Conservation (phyloP, 2,797 vertebrate genomes). For the Dallia pectoralis region DNA sequence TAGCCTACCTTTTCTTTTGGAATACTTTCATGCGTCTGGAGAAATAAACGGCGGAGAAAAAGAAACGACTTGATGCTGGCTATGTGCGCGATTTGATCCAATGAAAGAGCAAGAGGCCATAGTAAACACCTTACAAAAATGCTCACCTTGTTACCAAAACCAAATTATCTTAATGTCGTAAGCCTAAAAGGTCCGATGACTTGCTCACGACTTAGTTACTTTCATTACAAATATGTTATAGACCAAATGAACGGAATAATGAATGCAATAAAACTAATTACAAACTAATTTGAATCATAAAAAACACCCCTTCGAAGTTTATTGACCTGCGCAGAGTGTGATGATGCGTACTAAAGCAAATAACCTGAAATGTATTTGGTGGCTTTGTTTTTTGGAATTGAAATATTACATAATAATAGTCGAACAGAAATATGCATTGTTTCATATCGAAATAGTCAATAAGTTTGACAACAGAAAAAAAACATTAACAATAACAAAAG, state of each 20-base stretch:
- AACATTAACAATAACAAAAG: slow-evolving; percentile 9
- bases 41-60: not conserved
- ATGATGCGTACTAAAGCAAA: slow-evolving; percentile 26
- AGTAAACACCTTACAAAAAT: slow-evolving; percentile 22
- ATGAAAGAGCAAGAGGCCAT: not conserved
- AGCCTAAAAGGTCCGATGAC: slow-evolving; percentile 82
- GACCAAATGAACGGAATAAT: slow-evolving; percentile 89
- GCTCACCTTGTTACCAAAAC: slow-evolving; percentile 73
- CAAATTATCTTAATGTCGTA: slow-evolving; percentile 78
- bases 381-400: not conserved
- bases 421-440: not conserved
- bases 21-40: not conserved
- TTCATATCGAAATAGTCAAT: not conserved
- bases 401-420: not conserved
- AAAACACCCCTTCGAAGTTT: slow-evolving; percentile 79
- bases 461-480: not conserved
- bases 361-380: not conserved
- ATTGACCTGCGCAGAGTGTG: slow-evolving; percentile 37
- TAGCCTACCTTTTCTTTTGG: not conserved
- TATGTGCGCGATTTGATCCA: slow-evolving; percentile 5
- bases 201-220: slow-evolving; percentile 88
- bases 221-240: slow-evolving; percentile 92
- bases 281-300: slow-evolving; percentile 83
- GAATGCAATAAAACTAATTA: slow-evolving; percentile 93
- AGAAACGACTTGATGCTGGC: not conserved